phyloP scores from a whole-genome alignment of 2,888 invertebrate genomes.

The Calameuta idolon region DNA sequence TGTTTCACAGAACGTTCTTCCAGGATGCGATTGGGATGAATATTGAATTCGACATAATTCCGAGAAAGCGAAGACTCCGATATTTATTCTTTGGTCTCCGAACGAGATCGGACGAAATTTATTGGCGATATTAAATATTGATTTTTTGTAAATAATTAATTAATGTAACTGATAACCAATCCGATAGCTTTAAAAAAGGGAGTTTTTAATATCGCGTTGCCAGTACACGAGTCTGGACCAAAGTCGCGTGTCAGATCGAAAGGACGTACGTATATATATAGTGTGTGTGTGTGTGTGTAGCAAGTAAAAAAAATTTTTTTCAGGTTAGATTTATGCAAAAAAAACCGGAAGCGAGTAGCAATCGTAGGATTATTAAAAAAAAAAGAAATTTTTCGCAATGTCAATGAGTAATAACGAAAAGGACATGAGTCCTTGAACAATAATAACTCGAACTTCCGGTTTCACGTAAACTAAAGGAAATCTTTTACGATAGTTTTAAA shows the following conservation, averaged over 20 bases:
- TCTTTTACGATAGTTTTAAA: neutral
- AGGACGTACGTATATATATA: neutral
- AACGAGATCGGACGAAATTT: neutral
- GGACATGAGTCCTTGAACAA: neutral
- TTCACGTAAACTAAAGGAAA: neutral
- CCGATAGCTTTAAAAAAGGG: neutral
- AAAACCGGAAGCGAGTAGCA: neutral
- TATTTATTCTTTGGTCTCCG: neutral
- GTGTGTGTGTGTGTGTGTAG: neutral
- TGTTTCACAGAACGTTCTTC: neutral
- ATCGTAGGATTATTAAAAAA: neutral
- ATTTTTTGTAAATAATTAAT: neutral
- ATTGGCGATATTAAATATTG: neutral
- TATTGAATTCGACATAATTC: neutral
- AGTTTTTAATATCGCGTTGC: slow-evolving; percentile 2
- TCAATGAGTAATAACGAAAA: neutral
- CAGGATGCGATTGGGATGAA: neutral
- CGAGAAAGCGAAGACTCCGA: neutral
- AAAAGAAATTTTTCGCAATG: neutral
- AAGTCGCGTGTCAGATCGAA: slow-evolving; percentile 1
- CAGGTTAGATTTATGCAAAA: neutral
- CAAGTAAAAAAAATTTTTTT: neutral
- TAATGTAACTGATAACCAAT: neutral
- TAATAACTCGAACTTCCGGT: neutral
- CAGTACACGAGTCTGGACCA: neutral